These are phyloP conservation scores for Eugnorisma glareosa DNA, from an alignment of 2,888 invertebrate genomes.

Conservation along the genomic window DNA sequence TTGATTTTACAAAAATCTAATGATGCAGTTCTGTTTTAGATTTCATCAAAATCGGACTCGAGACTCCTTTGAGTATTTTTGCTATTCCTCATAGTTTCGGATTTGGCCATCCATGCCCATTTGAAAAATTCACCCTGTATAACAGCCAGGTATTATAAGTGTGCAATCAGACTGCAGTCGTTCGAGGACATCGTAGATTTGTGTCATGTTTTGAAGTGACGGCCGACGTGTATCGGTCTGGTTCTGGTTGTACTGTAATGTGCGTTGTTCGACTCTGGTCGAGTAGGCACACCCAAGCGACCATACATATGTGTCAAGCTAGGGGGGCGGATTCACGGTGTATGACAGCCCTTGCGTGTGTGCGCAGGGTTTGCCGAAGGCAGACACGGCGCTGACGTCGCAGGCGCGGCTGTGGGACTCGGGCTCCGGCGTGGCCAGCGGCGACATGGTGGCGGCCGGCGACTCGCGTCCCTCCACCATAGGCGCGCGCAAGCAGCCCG, in stretches of 20 bases:
- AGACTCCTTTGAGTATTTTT: no score
- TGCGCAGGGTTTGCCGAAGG: slow-evolving; percentile 41
- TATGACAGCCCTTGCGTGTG: neutral
- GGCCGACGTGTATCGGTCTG: no score
- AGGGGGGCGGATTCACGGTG: neutral
- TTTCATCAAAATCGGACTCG: no score
- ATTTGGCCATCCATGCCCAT: no score
- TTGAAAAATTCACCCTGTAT: no score
- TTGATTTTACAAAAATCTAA: no score
- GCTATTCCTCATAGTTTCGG: no score
- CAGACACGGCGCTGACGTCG: slow-evolving; percentile 76
- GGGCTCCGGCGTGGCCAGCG: slow-evolving; percentile 61
- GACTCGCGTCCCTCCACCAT: slow-evolving; percentile 63
- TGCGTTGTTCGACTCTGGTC: neutral
- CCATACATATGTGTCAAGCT: no score
- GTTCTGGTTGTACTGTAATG: neutral
- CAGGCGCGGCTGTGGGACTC: slow-evolving; percentile 85
- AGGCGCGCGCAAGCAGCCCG: slow-evolving; percentile 57
- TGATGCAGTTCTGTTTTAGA: no score
- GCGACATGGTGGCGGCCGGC: slow-evolving; percentile 45
- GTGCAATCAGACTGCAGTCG: neutral
- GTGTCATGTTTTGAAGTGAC: neutral
- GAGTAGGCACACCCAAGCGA: no score
- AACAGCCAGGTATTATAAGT: neutral
- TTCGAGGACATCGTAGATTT: neutral